Percentiles rank a stretch among this genome's conserved stretches.
Evolutionary conservation across 2,888 invertebrate species (phyloP).

Genomic region (Drepana falcataria): DNA sequence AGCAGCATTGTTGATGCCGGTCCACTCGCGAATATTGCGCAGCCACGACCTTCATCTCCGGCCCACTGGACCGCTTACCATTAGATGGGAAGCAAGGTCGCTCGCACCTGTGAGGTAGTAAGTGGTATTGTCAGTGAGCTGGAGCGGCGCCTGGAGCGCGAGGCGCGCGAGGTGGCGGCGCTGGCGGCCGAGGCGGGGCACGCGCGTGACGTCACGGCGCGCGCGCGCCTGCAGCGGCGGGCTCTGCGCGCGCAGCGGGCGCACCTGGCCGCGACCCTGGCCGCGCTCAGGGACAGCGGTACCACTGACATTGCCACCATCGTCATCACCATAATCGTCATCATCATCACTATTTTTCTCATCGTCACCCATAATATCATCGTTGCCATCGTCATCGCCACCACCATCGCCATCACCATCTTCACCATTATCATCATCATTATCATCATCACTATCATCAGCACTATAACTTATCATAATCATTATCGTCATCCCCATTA

Average conservation of each 20-base stretch:
- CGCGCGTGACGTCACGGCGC: slow-evolving; percentile 51
- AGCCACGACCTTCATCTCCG: too few relatives aligned
- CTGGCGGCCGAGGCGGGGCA: slow-evolving; percentile 62
- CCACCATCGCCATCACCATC: too few relatives aligned
- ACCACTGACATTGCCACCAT: neutral
- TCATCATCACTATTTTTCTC: slow-evolving; percentile 13
- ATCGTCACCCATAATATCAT: slow-evolving; percentile 45
- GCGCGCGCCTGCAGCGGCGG: slow-evolving; percentile 50
- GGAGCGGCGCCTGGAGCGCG: slow-evolving; percentile 56
- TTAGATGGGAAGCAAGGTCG: too few relatives aligned
- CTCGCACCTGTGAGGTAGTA: neutral
- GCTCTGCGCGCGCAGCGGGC: slow-evolving; percentile 48
- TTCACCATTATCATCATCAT: slow-evolving; percentile 31
- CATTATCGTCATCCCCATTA: neutral
- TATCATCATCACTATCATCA: too few relatives aligned
- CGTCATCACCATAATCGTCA: neutral
- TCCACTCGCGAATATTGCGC: too few relatives aligned
- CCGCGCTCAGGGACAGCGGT: slow-evolving; percentile 53
- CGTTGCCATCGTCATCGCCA: too few relatives aligned
- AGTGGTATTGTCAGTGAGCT: slow-evolving; percentile 35
- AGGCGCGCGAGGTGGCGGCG: slow-evolving; percentile 60
- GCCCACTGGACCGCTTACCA: too few relatives aligned
- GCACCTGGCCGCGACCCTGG: slow-evolving; percentile 42
- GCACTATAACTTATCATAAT: too few relatives aligned
- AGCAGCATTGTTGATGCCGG: too few relatives aligned